phyloP scores from a whole-genome alignment of 1,140 invertebrate genomes.

The Rhopalosiphum padi region DNA sequence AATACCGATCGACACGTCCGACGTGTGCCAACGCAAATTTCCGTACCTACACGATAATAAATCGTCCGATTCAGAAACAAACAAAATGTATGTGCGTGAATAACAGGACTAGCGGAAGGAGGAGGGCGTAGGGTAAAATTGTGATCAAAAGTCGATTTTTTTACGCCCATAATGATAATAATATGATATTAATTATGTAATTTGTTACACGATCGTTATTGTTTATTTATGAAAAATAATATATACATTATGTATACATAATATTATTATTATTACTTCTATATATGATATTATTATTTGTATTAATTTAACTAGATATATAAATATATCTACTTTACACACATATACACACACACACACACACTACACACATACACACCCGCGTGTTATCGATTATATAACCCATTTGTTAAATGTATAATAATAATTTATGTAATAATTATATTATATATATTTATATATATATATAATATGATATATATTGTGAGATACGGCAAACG shows the following conservation, averaged over 20 bases:
- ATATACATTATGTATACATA: neutral
- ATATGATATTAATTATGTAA: neutral
- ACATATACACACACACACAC: neutral
- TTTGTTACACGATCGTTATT: conserved; percentile 31
- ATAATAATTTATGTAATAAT: conserved; percentile 30
- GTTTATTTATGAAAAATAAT: conserved; percentile 26
- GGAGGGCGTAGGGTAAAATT: neutral
- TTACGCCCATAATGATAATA: neutral
- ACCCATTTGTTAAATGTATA: conserved; percentile 35
- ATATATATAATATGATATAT: neutral
- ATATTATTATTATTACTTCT: neutral
- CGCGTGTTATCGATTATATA: neutral
- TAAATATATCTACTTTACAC: neutral
- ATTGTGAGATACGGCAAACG: neutral
- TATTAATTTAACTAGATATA: neutral
- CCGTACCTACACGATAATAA: neutral
- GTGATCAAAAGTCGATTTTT: neutral
- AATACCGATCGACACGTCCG: neutral
- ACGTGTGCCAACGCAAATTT: neutral
- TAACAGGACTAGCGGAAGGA: no score
- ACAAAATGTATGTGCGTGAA: neutral
- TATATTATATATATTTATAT: neutral
- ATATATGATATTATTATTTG: neutral
- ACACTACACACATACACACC: neutral
- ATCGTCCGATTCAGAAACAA: neutral